phyloP scores from a whole-genome alignment of 2,888 invertebrate species.

The Troglohyphantes excavatus region DNA sequence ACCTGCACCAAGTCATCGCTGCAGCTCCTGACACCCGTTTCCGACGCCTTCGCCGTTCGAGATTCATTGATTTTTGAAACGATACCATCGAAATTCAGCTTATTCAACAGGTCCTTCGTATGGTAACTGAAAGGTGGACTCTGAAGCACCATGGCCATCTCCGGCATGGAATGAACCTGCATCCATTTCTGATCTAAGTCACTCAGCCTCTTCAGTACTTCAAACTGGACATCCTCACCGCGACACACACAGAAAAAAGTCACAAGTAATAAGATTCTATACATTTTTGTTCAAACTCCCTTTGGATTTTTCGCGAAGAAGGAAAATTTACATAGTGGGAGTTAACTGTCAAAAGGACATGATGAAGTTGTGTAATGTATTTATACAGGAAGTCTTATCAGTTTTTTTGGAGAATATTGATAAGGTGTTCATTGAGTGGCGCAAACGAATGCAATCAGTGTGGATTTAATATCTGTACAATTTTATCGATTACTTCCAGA shows the following conservation, averaged over 20 bases:
- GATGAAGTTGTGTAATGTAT: not conserved
- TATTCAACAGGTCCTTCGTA: not conserved
- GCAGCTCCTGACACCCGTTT: slow-evolving; percentile 19
- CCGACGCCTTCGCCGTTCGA: not conserved
- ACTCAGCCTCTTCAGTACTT: slow-evolving; percentile 45
- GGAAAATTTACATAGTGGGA: not conserved
- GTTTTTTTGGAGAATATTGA: slow-evolving; percentile 1
- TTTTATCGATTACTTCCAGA: not conserved
- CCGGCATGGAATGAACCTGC: slow-evolving; percentile 38
- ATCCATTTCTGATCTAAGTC: slow-evolving; percentile 56
- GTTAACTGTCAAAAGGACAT: slow-evolving; percentile 24
- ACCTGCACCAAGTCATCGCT: slow-evolving; percentile 61
- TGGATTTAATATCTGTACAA: not conserved
- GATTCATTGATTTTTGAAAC: not conserved
- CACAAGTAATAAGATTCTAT: slow-evolving; percentile 5
- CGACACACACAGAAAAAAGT: not conserved
- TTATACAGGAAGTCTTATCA: slow-evolving; percentile 44
- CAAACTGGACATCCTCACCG: not conserved
- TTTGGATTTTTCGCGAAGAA: too few relatives aligned
- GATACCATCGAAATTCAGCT: not conserved
- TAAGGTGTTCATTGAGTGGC: slow-evolving; percentile 12
- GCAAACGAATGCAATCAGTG: not conserved
- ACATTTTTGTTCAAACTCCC: not conserved
- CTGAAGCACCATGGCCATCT: slow-evolving; percentile 52
- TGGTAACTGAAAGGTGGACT: slow-evolving; percentile 51